phyloP scores from a whole-genome alignment of 64 coral and sea anemone genomes.

The Montipora foliosa region DNA sequence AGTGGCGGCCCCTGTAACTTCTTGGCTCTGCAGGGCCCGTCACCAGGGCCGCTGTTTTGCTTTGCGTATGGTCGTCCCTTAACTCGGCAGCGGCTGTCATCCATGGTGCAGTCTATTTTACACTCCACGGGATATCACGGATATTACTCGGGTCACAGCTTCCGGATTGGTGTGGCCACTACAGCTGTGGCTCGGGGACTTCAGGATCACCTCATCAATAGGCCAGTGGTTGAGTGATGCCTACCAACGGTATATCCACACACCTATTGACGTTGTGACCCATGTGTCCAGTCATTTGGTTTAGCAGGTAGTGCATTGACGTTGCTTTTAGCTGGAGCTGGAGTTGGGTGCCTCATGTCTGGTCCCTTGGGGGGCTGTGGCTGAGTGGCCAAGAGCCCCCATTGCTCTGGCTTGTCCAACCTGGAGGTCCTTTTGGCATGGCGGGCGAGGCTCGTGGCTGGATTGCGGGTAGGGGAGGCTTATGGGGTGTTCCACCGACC shows the following conservation, averaged over 20 bases:
- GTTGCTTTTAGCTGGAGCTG: not conserved
- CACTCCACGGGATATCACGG: not conserved
- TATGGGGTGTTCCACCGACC: not conserved
- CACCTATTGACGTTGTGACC: not conserved
- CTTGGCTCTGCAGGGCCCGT: not conserved
- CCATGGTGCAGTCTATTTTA: not conserved
- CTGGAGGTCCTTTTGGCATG: not conserved
- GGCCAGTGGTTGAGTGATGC: not conserved
- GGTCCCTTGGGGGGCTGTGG: not conserved
- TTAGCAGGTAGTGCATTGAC: not conserved
- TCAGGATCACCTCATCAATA: not conserved
- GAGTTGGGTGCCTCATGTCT: not conserved
- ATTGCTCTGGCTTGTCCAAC: not conserved
- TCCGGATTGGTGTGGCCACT: not conserved
- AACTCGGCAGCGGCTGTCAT: not conserved
- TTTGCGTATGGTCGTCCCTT: not conserved
- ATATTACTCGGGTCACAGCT: not conserved
- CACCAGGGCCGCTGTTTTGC: too few species aligned
- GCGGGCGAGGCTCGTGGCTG: slow-evolving; percentile 7
- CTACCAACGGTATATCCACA: not conserved
- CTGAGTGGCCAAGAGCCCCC: not conserved
- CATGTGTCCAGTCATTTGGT: not conserved
- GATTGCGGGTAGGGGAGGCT: slow-evolving; percentile 6
- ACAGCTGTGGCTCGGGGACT: not conserved
- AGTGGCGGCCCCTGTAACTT: not conserved